Evolutionary conservation across 2,113 vertebrate species (phyloP).

Genomic region (Nannobrachium achirus): DNA sequence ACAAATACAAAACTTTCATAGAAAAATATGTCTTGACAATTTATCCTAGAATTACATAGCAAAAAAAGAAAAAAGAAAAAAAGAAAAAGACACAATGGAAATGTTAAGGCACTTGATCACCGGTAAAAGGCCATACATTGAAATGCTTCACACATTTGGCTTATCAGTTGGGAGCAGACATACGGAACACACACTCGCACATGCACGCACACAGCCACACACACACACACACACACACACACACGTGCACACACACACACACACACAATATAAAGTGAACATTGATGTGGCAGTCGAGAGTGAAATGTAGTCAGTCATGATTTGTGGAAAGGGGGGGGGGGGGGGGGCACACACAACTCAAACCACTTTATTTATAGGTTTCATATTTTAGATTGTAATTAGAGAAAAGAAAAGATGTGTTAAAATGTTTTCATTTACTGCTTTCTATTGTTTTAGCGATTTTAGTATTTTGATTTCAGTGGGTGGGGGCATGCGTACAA

Average conservation of each 20-base stretch:
- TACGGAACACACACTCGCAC: conserved; percentile 12
- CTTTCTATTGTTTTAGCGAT: too few species aligned
- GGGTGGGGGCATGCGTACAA: too few species aligned
- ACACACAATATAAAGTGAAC: conserved; percentile 19
- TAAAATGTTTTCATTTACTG: too few species aligned
- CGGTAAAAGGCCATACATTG: conserved; percentile 57
- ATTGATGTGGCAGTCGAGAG: conserved; percentile 32
- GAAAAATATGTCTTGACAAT: conserved; percentile 71
- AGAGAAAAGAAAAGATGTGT: conserved; percentile 31
- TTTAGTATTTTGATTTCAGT: too few species aligned
- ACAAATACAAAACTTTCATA: conserved; percentile 67
- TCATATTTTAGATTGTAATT: conserved; percentile 6
- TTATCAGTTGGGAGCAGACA: conserved; percentile 55
- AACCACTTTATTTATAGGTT: background rate
- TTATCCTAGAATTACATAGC: conserved; percentile 63
- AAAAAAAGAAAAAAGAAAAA: conserved; percentile 41
- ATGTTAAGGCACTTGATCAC: conserved; percentile 80
- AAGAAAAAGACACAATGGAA: conserved; percentile 54
- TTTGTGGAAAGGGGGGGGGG: background rate
- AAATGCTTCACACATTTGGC: conserved; percentile 66
- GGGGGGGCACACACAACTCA: background rate
- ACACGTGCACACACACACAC: conserved; percentile 1
- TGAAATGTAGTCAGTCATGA: conserved; percentile 24
- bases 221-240: conserved; percentile 12
- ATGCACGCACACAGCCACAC: background rate